Evolutionary conservation across 2,888 invertebrate genomes (phyloP), one percentile per base, ranked within the genome.

Genomic region (Epirrita christyi): DNA sequence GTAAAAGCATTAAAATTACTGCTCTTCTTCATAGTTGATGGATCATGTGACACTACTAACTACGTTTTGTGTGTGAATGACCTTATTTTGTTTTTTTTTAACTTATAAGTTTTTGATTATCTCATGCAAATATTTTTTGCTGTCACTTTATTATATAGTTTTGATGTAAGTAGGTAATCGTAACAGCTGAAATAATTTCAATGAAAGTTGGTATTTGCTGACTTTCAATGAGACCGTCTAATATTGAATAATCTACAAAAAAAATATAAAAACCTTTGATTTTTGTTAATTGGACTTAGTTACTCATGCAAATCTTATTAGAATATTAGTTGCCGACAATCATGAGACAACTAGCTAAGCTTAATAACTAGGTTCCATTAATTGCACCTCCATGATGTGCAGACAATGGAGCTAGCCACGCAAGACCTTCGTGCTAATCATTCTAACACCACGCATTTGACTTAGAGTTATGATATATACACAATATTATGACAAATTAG

Each of bases 401-500:
- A 80, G 72, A 81, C 80, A 80, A 82, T 83, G 72, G 83, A 71
- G 62, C 67, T 68, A 66, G 72, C 78, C 78, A 79, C 76, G 77
- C 78, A 68, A 80, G 79, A 73, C 85, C 83, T 85, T 85, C 80
- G 68, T 62, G 60, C 66, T 70, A 72, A 72, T 72, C 73, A 74
- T 59, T 62, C 71, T 70, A 77, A 76, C 75, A 80, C 76, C 73
- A 78, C 73, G 75, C 75, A 72, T 75, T 80, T 72, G 72, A 76
- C 68, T 71, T 58, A 72, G 77, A 80, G 79, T 77, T 83, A 83
- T 81, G 80, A 73, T 74, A 32, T 9, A 80, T 77, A 78, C 7
- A 36, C 32, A 82, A 81, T 85, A 80, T 81, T 82, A 82, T 82
- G 82, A 85, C 83, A 85, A 85, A 87, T 85, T 79, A 83, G 80